Conservation (phyloP, 2,113 vertebrate genomes). For the Montifringilla adamsi region DNA sequence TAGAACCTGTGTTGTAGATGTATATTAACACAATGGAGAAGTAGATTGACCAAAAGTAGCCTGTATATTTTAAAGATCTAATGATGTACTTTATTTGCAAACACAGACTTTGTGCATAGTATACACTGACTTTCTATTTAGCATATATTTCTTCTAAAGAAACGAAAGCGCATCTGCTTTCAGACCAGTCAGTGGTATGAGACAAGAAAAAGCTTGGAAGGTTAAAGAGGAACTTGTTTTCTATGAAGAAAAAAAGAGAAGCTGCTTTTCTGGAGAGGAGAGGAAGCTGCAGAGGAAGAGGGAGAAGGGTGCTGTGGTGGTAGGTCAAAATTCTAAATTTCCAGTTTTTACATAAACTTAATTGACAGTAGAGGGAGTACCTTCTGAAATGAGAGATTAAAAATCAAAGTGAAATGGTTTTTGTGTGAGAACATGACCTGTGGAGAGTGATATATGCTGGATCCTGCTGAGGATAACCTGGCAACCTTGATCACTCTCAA, state of each 20-base stretch:
- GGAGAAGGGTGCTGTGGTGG: neutral
- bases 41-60: neutral
- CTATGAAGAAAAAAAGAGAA: neutral
- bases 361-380: neutral
- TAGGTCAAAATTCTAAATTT: neutral
- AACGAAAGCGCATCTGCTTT: neutral
- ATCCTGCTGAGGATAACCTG: constrained; percentile 18
- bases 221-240: neutral
- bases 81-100: neutral
- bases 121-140: neutral
- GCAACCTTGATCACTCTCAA: constrained; percentile 26
- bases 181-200: neutral
- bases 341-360: neutral
- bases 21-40: neutral
- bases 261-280: neutral
- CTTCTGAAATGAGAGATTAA: neutral
- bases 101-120: neutral
- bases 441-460: neutral
- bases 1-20: neutral
- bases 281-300: neutral
- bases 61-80: neutral
- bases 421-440: neutral
- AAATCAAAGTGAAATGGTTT: neutral
- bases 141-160: neutral
- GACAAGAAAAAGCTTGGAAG: neutral